Evolutionary conservation across 2,888 invertebrate species (phyloP).

Genomic region (Carcina quercana): DNA sequence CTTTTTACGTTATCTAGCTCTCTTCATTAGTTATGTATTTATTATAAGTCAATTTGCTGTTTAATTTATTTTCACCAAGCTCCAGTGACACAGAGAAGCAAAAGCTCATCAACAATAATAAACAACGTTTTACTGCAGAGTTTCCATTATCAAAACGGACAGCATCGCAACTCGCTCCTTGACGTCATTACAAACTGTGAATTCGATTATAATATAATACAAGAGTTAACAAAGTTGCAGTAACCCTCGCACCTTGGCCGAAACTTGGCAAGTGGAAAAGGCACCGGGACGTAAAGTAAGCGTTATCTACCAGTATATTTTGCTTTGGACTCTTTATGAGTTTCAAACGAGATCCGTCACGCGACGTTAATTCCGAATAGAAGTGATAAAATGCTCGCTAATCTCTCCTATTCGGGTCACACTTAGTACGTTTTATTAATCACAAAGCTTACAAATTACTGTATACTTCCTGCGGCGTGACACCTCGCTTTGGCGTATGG

Average conservation of each 20-base stretch:
- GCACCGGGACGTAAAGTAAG: constrained; percentile 65
- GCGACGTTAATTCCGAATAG: constrained; percentile 71
- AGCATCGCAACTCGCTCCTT: constrained; percentile 31
- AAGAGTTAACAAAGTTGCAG: constrained; percentile 56
- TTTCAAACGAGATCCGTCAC: constrained; percentile 74
- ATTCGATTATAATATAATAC: constrained; percentile 66
- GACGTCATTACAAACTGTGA: constrained; percentile 58
- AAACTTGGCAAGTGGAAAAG: constrained; percentile 68
- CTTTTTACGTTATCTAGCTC: too few species aligned
- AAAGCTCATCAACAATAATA: constrained; percentile 3
- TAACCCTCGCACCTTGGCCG: constrained; percentile 46
- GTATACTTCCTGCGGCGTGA: constrained; percentile 68
- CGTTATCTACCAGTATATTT: constrained; percentile 71
- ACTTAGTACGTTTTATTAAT: constrained; percentile 75
- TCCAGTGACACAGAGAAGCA: too few species aligned
- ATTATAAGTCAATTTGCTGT: too few species aligned
- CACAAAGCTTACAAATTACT: constrained; percentile 74
- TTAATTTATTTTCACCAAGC: too few species aligned
- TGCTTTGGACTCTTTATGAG: constrained; percentile 74
- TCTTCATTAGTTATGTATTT: too few species aligned
- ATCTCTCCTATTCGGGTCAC: constrained; percentile 73
- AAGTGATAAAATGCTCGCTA: constrained; percentile 74
- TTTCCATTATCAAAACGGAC: constrained; percentile 33
- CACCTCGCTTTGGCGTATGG: constrained; percentile 63
- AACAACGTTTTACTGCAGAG: constrained; percentile 17